phyloP scores from a whole-genome alignment of 2,797 vertebrate genomes.

The Helarctos malayanus region DNA sequence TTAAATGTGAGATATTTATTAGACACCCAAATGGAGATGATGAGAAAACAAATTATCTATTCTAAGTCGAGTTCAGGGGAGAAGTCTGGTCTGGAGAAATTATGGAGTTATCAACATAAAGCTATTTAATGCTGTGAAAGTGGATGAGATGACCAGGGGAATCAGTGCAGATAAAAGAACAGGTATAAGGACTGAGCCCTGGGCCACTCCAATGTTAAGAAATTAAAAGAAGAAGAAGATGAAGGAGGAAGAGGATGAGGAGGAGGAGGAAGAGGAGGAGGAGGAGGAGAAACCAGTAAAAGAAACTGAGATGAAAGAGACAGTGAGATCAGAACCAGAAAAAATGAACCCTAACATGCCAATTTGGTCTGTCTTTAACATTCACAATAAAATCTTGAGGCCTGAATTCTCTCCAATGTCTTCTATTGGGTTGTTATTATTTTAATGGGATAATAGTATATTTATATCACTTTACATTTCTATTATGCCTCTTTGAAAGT shows the following conservation, averaged over 20 bases:
- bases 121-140: not conserved
- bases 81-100: not conserved
- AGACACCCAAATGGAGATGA: not conserved
- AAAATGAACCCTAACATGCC: not conserved
- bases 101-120: not conserved
- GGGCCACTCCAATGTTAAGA: not conserved
- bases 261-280: not conserved
- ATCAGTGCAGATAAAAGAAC: not conserved
- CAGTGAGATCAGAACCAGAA: not conserved
- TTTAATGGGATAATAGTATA: not conserved
- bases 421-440: not conserved
- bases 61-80: not conserved
- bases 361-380: not conserved
- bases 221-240: not conserved
- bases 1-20: not conserved
- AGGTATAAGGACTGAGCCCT: not conserved
- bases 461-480: not conserved
- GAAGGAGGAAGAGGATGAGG: no score
- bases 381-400: not conserved
- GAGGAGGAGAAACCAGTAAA: not conserved
- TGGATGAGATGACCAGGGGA: not conserved
- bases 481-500: not conserved
- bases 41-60: not conserved
- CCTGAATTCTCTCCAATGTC: not conserved
- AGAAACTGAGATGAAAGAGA: not conserved